Base-by-base conservation (phyloP, 2,113 vertebrate species). In the Petrocephalus zakoni region DNA sequence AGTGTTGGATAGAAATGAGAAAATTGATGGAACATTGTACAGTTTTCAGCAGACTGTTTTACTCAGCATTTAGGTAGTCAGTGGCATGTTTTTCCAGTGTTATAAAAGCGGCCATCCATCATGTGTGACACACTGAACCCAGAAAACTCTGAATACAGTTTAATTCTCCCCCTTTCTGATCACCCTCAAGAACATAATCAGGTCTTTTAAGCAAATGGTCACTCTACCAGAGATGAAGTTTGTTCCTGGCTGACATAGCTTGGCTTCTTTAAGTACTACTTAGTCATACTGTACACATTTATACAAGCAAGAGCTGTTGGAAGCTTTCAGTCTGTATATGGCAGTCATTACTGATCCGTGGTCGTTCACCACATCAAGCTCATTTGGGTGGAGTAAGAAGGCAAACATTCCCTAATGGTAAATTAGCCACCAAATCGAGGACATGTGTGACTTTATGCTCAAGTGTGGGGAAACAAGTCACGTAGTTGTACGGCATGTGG, bases 341-440 rank as follows among this genome's bases (percentile, higher is more conserved):
- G 85, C 72, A 87, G 88, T 68, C 84, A 89, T 89, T 87, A 90
- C 72, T 61, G 29, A 9, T 46, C 37, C 25, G 25, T 49, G 47
- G 47, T 8, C 6, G 55, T 86, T 55, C 68, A 83, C 81, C 29
- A 83, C 51, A 86, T 90, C 42, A 81, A 55, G 34, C 51, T 46
- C 85, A 81, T 86, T 81, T 68, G 87, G 89, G 86, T 64, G 78
- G 86, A n/a, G 81, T 61, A 82, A 89, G 58, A 47, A 88, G 51
- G 29, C 87, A 47, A 68, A 21, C 51, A 61, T 47, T 83, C 78
- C n/a, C 78, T 58, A 34, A 88, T 84, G 75, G 78, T 47, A 46
- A 88, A 88, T 88, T 34, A 68, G 34, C 51, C 25, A 34, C 47
- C 29, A 25, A 29, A 64, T 19, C 13, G 49, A 47, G 46, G 34